Evolutionary conservation across 2,113 vertebrate species (phyloP).

Genomic region (Micromys minutus): DNA sequence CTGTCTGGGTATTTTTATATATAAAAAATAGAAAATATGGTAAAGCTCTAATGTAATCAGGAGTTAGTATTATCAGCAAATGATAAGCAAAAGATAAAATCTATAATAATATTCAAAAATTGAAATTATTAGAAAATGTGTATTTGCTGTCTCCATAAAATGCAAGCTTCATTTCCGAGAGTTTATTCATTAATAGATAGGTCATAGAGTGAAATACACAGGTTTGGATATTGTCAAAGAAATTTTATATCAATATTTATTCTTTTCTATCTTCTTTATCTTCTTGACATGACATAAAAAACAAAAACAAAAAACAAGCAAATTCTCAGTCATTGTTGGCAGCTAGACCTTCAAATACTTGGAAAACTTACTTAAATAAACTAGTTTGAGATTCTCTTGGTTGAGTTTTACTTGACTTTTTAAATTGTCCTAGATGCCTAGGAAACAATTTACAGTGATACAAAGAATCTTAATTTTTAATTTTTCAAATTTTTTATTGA

Average conservation of each 20-base stretch:
- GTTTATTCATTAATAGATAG: conserved; percentile 26
- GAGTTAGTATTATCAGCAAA: conserved; percentile 1
- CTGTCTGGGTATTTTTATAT: too few species aligned
- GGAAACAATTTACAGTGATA: neutral
- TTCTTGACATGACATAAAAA: neutral
- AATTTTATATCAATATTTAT: conserved; percentile 47
- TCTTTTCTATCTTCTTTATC: conserved; percentile 15
- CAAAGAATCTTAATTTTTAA: neutral
- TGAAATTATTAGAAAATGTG: conserved; percentile 44
- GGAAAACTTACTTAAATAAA: neutral
- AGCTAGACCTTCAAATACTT: neutral
- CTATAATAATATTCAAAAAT: conserved; percentile 34
- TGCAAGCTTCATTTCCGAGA: conserved; percentile 32
- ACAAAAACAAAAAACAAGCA: conserved; percentile 33
- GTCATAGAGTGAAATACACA: conserved; percentile 29
- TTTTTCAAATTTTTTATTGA: too few species aligned
- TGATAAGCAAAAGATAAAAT: neutral
- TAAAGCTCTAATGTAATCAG: neutral
- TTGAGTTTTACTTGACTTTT: neutral
- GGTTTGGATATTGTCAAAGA: conserved; percentile 8
- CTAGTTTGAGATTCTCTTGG: neutral
- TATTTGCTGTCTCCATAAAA: neutral
- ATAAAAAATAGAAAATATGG: neutral
- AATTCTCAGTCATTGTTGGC: neutral
- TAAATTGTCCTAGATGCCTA: neutral